A percentile compares a stretch with the other conserved stretches of the same genome.
Evolutionary conservation across 2,888 invertebrate species (phyloP).

Genomic region (Eristalis intricaria): DNA sequence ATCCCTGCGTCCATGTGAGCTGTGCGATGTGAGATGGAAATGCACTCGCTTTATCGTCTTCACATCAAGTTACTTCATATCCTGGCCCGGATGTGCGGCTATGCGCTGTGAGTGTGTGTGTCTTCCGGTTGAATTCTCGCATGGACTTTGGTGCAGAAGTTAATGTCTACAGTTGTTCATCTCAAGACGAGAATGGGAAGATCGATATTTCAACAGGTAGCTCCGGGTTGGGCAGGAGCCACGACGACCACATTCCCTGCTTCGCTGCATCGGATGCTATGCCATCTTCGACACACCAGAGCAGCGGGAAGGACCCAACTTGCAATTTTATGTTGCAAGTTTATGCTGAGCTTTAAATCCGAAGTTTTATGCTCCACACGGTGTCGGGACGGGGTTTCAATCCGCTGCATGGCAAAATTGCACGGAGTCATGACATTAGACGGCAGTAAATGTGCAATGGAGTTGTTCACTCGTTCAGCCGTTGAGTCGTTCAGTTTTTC

Average conservation of each 20-base stretch:
- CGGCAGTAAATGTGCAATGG: slow-evolving; percentile 43
- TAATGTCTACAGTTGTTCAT: slow-evolving; percentile 67
- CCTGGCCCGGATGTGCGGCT: neutral
- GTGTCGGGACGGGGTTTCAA: neutral
- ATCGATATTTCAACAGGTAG: slow-evolving; percentile 71
- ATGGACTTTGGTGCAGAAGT: slow-evolving; percentile 37
- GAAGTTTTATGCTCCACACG: slow-evolving; percentile 1
- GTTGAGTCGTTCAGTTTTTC: neutral
- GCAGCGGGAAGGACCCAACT: slow-evolving; percentile 36
- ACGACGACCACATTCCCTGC: neutral
- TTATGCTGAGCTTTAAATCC: slow-evolving; percentile 16
- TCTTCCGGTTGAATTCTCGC: slow-evolving; percentile 13
- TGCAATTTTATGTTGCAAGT: slow-evolving; percentile 50
- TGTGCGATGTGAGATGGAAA: slow-evolving; percentile 25
- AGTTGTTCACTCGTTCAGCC: slow-evolving; percentile 10
- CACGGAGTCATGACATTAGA: slow-evolving; percentile 67
- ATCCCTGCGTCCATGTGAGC: neutral
- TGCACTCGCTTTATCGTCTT: slow-evolving; percentile 62
- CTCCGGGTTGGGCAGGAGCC: neutral
- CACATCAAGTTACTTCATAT: slow-evolving; percentile 34
- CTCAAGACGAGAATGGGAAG: slow-evolving; percentile 35
- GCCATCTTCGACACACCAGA: slow-evolving; percentile 34
- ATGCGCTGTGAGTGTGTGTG: neutral
- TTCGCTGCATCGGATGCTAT: slow-evolving; percentile 21
- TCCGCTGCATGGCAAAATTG: slow-evolving; percentile 47